Evolutionary conservation across 2,888 invertebrate species (phyloP), one percentile per base, ranked within the genome.

Genomic region (Ophion slaviceki): DNA sequence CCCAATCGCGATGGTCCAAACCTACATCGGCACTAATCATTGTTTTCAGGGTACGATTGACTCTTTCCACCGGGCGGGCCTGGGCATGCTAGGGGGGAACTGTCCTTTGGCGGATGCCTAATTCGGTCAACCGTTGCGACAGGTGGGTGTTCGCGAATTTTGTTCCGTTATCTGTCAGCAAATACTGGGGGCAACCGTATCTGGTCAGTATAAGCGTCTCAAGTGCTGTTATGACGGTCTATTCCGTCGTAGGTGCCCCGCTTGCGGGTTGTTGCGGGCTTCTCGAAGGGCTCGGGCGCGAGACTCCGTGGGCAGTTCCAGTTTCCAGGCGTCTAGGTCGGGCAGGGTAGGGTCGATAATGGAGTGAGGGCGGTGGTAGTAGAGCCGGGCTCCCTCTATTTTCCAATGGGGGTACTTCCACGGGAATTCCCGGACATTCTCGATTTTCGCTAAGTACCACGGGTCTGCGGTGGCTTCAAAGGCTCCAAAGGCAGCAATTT

Each of bases 141-240:
- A 82, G 61, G 62, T 72, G 59, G 62, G 64, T 67, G 81, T 88
- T 91, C 17, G 6, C 89, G 88, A 20, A 91, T 89, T 61, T 28
- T 47, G 86, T 76, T 88, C 90, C 79, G 88, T 91, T 32, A 89
- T 91, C 32, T 87, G 70, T 53, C 32, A 87, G 70, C 86, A 90
- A 61, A 5, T 0, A 68, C 24, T 24, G 24, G 24, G 24, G 24
- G 24, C 24, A 24, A 24, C 24, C 24, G 24, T 24, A 24, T 24
- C 70, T 1, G 88, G 90, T 17, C 82, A 72, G 8, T 79, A 88
- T 8, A 17, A 61, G 40, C 82, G 88, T 57, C 71, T 88, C 47
- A 2, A 80, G 11, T 0, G 72, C 76, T 0, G 59, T 14, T 0
- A 82, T 62, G 2, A 85, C 61, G 3, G 68, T 24, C 24, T 24